Conservation (phyloP, 1,140 invertebrate species). For the Drosophila willistoni region DNA sequence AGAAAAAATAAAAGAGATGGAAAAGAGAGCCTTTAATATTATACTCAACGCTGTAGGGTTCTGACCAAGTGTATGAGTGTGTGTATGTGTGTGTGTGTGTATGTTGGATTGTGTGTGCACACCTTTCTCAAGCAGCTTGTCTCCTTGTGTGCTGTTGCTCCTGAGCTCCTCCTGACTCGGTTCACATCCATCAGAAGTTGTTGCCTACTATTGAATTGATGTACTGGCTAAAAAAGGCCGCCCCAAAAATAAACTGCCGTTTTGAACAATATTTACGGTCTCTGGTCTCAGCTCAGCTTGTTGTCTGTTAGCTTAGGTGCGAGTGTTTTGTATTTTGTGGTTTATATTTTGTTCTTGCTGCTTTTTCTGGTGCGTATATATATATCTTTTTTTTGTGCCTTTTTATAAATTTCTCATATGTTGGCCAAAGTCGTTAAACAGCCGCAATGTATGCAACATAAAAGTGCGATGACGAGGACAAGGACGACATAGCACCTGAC, state of each 20-base stretch:
- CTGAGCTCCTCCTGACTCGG: conserved; percentile 1
- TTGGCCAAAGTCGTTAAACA: conserved; percentile 69
- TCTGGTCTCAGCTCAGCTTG: conserved; percentile 9
- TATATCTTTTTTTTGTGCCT: not conserved
- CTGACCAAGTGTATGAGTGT: not conserved
- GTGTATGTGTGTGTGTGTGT: not conserved
- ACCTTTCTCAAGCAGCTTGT: conserved; percentile 60
- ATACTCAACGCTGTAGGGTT: conserved; percentile 15
- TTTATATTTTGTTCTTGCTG: not conserved
- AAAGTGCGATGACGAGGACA: conserved; percentile 51
- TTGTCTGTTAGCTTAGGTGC: conserved; percentile 69
- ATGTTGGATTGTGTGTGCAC: conserved; percentile 16
- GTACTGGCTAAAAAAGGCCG: conserved; percentile 38
- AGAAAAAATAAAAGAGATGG: conserved; percentile 39
- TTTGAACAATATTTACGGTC: conserved; percentile 77
- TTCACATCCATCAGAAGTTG: conserved; percentile 69
- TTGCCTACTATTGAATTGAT: conserved; percentile 68
- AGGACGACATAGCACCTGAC: conserved; percentile 54
- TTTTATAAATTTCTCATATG: conserved; percentile 65
- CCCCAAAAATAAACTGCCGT: conserved; percentile 74
- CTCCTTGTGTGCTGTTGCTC: conserved; percentile 41
- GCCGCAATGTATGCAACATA: conserved; percentile 69
- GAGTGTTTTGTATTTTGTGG: conserved; percentile 34
- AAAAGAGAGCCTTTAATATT: conserved; percentile 51
- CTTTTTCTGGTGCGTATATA: conserved; percentile 10